Percentiles rank a stretch among this genome's conserved stretches.
These are phyloP conservation scores for Amblyjoppa fuscipennis DNA, from an alignment of 2,888 invertebrate genomes.

Conservation along the genomic window DNA sequence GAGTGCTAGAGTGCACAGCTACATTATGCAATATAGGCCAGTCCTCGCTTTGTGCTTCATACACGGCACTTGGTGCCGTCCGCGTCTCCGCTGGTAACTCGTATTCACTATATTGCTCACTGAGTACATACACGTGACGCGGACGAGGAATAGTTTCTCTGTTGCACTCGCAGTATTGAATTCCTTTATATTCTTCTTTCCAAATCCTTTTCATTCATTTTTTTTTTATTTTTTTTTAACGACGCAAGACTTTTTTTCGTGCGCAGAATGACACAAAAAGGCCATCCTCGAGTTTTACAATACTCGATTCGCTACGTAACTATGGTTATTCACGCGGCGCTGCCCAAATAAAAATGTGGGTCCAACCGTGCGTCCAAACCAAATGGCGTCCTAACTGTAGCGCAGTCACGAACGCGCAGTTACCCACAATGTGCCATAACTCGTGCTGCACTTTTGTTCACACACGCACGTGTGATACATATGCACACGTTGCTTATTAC, in stretches of 20 bases:
- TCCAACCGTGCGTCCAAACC: too few species aligned
- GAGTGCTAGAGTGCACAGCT: neutral
- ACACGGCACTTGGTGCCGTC: neutral
- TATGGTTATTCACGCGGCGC: too few species aligned
- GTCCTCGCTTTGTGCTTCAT: constrained; percentile 25
- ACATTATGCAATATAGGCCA: constrained; percentile 38
- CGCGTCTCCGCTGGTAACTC: constrained; percentile 2
- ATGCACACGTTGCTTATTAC: neutral
- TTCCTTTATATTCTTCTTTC: too few species aligned
- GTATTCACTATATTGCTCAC: neutral
- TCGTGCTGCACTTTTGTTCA: neutral
- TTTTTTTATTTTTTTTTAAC: too few species aligned
- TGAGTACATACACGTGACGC: neutral
- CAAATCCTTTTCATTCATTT: too few species aligned
- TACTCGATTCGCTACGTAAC: too few species aligned
- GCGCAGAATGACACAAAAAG: too few species aligned
- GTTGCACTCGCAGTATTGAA: neutral
- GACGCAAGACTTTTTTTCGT: too few species aligned
- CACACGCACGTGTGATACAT: too few species aligned
- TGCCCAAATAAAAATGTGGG: too few species aligned
- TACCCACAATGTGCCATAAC: neutral
- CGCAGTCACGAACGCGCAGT: neutral
- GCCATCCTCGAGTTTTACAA: too few species aligned
- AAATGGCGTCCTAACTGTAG: too few species aligned
- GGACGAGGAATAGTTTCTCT: neutral